Conservation (phyloP, 2,797 vertebrate genomes). For the Acrocephalus scirpaceus region DNA sequence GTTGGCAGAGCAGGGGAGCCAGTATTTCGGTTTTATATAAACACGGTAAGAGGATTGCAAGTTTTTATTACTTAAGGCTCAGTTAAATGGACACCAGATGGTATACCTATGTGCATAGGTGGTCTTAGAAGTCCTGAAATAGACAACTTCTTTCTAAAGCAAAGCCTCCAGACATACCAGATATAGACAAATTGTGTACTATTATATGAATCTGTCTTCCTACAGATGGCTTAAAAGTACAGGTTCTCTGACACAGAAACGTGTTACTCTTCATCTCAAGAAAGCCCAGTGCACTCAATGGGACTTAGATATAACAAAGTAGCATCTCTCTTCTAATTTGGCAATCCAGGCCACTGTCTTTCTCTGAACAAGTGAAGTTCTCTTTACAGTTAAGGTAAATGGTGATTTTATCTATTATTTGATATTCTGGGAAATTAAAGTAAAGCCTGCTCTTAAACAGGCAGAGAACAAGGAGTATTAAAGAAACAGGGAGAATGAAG, state of each 20-base stretch:
- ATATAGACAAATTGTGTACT: not conserved
- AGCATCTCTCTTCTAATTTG: not conserved
- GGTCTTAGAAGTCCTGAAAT: not conserved
- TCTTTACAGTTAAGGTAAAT: not conserved
- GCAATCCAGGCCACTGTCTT: not conserved
- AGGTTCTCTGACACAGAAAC: not conserved
- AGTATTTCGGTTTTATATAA: not conserved
- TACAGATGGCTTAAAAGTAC: not conserved
- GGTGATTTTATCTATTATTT: not conserved
- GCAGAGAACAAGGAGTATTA: not conserved
- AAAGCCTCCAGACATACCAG: not conserved
- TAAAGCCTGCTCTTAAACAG: not conserved
- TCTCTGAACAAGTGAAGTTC: not conserved
- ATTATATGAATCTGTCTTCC: not conserved
- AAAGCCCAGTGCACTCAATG: not conserved
- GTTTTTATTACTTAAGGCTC: not conserved
- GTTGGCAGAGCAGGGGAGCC: not conserved
- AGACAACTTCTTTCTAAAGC: not conserved
- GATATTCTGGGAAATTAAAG: not conserved
- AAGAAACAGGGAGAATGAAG: not conserved
- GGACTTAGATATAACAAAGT: not conserved
- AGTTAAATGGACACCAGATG: not conserved
- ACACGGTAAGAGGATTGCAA: not conserved
- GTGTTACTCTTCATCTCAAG: not conserved
- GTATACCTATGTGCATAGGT: not conserved